phyloP scores from a whole-genome alignment of 2,113 vertebrate genomes.

The Noturus placidus region DNA sequence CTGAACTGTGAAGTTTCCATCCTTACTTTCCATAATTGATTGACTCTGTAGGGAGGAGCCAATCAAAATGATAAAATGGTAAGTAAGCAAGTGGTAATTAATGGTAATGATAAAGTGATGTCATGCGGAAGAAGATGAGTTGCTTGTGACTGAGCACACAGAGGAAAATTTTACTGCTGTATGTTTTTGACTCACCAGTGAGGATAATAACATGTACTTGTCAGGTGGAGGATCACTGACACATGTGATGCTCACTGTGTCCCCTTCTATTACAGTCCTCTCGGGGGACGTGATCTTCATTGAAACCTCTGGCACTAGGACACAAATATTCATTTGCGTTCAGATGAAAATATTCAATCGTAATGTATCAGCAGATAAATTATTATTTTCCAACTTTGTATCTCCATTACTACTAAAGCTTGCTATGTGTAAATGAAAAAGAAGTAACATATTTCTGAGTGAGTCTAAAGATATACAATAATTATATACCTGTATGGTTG shows the following conservation, averaged over 20 bases:
- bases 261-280: conserved; percentile 35
- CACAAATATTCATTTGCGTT: neutral
- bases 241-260: conserved; percentile 42
- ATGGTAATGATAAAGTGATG: no score
- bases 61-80: neutral
- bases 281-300: neutral
- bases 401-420: neutral
- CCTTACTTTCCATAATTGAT: neutral
- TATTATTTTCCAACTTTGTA: neutral
- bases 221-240: conserved; percentile 15
- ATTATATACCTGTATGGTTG: neutral
- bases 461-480: neutral
- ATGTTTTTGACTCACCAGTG: conserved; percentile 34
- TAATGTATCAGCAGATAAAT: neutral
- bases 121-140: neutral
- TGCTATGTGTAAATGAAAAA: neutral
- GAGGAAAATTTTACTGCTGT: neutral
- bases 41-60: conserved; percentile 27
- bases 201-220: conserved; percentile 4
- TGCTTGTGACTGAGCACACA: neutral
- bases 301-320: conserved; percentile 28
- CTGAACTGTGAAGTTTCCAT: conserved; percentile 41
- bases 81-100: no score
- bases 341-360: neutral
- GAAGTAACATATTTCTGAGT: neutral